Evolutionary conservation across 2,888 invertebrate genomes (phyloP).

Genomic region (Bhutanitis thaidina): DNA sequence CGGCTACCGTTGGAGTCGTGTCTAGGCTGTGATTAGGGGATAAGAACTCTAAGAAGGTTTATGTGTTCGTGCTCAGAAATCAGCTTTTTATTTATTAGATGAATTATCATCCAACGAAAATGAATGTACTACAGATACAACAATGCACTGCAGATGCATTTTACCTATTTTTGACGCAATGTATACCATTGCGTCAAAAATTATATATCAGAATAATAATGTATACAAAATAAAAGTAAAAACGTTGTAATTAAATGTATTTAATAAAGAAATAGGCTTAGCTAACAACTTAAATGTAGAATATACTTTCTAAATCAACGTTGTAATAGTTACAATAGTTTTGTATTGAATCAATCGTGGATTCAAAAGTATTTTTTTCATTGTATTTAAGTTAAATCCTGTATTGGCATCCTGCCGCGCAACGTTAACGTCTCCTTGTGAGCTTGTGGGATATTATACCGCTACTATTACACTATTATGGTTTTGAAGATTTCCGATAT

Average conservation of each 20-base stretch:
- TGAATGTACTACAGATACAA: no score
- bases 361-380: slow-evolving; percentile 23
- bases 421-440: slow-evolving; percentile 41
- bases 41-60: slow-evolving; percentile 32
- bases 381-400: slow-evolving; percentile 33
- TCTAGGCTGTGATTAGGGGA: slow-evolving; percentile 70
- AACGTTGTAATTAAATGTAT: not conserved
- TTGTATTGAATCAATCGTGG: not conserved
- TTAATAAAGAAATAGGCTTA: no score
- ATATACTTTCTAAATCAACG: no score
- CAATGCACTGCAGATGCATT: no score
- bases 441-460: slow-evolving; percentile 42
- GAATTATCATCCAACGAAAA: not conserved
- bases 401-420: slow-evolving; percentile 61
- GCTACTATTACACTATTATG: slow-evolving; percentile 51
- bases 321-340: not conserved
- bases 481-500: slow-evolving; percentile 54
- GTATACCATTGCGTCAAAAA: no score
- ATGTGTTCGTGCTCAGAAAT: slow-evolving; percentile 8
- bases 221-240: not conserved
- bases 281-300: no score
- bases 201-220: not conserved
- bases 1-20: slow-evolving; percentile 62
- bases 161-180: no score
- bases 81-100: slow-evolving; percentile 1